Percentiles rank a stretch among this genome's conserved stretches.
These are phyloP conservation scores for Nemurella pictetii DNA, from an alignment of 2,888 invertebrate species.

Conservation along the genomic window DNA sequence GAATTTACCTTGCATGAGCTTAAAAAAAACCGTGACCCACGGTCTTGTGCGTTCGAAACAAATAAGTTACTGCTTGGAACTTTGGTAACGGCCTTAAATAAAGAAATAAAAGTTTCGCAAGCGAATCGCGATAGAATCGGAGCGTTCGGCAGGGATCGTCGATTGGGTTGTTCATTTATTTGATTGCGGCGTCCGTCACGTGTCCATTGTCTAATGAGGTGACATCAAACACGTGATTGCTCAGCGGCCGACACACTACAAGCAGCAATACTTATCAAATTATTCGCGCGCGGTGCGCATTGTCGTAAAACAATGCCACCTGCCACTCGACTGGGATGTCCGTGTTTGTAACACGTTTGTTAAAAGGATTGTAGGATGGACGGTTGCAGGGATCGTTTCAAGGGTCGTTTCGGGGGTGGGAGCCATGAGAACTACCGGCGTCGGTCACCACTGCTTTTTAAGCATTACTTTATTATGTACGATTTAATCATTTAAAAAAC, in stretches of 20 bases:
- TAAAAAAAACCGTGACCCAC: neutral
- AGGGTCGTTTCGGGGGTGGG: no score
- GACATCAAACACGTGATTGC: neutral
- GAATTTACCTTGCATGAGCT: neutral
- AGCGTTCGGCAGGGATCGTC: neutral
- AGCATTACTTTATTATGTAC: neutral
- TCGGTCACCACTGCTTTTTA: neutral
- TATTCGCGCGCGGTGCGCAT: neutral
- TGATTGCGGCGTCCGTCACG: neutral
- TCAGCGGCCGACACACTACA: neutral
- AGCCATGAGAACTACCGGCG: no score
- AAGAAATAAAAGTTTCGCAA: neutral
- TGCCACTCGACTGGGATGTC: neutral
- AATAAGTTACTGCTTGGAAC: neutral
- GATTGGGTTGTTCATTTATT: neutral
- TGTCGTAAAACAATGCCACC: neutral
- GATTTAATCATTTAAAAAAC: neutral
- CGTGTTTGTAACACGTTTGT: neutral
- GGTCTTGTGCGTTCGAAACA: neutral
- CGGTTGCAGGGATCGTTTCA: no score
- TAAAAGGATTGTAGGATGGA: neutral
- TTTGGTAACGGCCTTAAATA: neutral
- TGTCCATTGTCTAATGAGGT: neutral
- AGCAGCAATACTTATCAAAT: neutral
- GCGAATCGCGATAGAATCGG: neutral